Percentiles rank a stretch among this genome's conserved stretches.
Evolutionary conservation across 2,888 invertebrate genomes (phyloP).

Genomic region (Muscina levida): DNA sequence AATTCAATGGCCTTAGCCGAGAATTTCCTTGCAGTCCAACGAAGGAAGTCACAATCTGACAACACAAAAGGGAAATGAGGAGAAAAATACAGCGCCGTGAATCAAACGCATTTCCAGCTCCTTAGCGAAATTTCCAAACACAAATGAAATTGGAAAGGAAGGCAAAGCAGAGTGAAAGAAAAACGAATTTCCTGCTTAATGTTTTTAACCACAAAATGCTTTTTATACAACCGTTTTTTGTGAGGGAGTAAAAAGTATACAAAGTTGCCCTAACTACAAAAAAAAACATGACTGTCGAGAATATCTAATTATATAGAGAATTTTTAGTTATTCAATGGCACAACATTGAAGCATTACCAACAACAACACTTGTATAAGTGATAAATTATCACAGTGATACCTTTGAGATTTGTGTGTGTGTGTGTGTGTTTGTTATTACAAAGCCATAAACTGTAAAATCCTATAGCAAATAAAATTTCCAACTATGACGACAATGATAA

Average conservation of each 20-base stretch:
- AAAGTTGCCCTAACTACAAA: background rate
- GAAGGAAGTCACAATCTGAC: background rate
- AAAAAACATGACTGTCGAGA: background rate
- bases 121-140: background rate
- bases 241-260: background rate
- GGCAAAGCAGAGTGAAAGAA: background rate
- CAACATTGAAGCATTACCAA: too few species aligned
- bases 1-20: background rate
- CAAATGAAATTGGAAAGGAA: background rate
- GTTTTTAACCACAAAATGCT: conserved; percentile 27
- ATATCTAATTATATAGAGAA: conserved; percentile 6
- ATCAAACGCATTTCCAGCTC: background rate
- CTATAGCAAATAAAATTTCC: too few species aligned
- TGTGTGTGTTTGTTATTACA: too few species aligned
- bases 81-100: background rate
- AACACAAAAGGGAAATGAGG: background rate
- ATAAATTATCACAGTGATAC: too few species aligned
- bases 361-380: too few species aligned
- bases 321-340: background rate
- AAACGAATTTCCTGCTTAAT: conserved; percentile 38
- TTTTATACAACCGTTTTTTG: conserved; percentile 1
- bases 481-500: too few species aligned
- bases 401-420: too few species aligned
- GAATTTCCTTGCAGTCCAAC: too few species aligned
- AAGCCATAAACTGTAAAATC: too few species aligned